Conservation (phyloP, 30 jellyfish, hydroid and myxozoan genomes). For the Chrysaora quinquecirrha region DNA sequence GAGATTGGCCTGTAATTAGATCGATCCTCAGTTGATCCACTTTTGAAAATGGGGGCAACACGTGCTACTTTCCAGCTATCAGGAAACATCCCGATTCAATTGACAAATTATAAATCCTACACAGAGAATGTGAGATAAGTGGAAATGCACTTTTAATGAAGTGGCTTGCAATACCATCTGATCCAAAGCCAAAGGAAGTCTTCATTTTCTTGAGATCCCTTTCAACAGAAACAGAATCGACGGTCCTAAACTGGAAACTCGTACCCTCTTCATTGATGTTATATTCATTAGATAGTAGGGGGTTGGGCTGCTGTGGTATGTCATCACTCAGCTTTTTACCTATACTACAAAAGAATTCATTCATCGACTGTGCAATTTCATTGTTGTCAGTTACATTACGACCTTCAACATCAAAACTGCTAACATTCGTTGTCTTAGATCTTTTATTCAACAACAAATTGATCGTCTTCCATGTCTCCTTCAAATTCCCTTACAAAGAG, state of each 20-base stretch:
- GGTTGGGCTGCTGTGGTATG: constrained; percentile 51
- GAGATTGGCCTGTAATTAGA: too few relatives aligned
- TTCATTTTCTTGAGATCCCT: constrained; percentile 59
- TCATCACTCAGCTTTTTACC: constrained; percentile 38
- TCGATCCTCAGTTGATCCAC: too few relatives aligned
- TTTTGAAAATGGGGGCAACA: too few relatives aligned
- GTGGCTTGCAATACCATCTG: constrained; percentile 47
- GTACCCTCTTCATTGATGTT: not conserved
- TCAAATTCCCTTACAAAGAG: too few relatives aligned
- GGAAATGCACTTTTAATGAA: constrained; percentile 18
- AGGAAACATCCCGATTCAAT: too few relatives aligned
- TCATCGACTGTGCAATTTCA: constrained; percentile 43
- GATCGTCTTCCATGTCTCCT: constrained; percentile 36
- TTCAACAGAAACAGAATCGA: constrained; percentile 1
- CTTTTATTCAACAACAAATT: constrained; percentile 12
- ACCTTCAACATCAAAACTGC: constrained; percentile 7
- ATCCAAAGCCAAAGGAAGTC: constrained; percentile 45
- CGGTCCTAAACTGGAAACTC: constrained; percentile 8
- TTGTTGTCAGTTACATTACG: not conserved
- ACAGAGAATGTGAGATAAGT: too few relatives aligned
- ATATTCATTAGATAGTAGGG: constrained; percentile 35
- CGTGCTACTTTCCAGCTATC: too few relatives aligned
- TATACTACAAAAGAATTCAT: constrained; percentile 35
- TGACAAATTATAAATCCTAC: too few relatives aligned
- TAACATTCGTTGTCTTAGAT: not conserved